Evolutionary conservation across 1,140 invertebrate species (phyloP), one percentile per base, ranked within the genome.

Genomic region (Tribolium madens): DNA sequence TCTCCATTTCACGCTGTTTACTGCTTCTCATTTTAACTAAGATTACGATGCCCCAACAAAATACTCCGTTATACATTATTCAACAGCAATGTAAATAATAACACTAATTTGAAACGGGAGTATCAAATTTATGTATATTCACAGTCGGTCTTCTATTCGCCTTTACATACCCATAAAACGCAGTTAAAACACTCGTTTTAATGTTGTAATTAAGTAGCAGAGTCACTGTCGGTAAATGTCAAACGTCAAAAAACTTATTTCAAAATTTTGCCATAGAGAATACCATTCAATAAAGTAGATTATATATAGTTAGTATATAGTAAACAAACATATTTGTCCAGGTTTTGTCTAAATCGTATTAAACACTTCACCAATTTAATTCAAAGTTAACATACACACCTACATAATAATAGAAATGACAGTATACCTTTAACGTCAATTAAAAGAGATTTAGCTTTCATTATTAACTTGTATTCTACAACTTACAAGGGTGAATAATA

Each of bases 321-420:
- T 57, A 57, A 57, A 57, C 52, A 57, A n/a, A 57, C 18, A 17
- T 57, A 57, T 57, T 57, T 57, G 52, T 57, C 52, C 52, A 57
- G 52, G 9, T 57, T 57, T 57, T 4, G 15, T 26, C 15, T 12
- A 57, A 57, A 57, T 36, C 64, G 15, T 14, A 42, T 69, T 69
- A 69, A 69, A 15, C 36, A 33, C 64, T 69, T 12, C 18, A 69
- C 21, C 33, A 42, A 69, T 42, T 69, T 69, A 69, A 69, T 69
- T 36, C 36, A 15, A 69, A 42, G 31, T 69, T 69, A 69, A 31
- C 14, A 1, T n/a, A 57, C 52, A 57, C 18, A 57, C 52, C 15
- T 21, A 21, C 10, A 7, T 21, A 57, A 57, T 57, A 57, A 57
- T 21, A 57, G 52, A 26, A 57, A 57, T 57, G 52, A 57, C 52